A percentile compares a stretch with the other conserved stretches of the same genome.
Conservation (phyloP, 2,797 vertebrate genomes). For the Cichlasoma orientale region DNA sequence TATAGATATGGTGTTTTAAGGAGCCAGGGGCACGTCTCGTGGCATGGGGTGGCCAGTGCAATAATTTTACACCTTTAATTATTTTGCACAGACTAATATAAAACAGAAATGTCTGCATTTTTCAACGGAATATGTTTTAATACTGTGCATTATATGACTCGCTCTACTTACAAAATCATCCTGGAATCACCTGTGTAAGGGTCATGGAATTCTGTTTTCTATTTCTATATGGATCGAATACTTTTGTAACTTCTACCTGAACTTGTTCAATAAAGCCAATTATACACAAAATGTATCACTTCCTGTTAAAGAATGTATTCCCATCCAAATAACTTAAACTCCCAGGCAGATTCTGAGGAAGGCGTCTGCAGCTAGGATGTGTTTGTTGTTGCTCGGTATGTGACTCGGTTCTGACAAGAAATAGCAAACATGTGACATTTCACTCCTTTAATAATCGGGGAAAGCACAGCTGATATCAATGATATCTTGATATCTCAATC, state of each 20-base stretch:
- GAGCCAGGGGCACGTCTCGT: background rate
- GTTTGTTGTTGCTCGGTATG: fast-evolving
- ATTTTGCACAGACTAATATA: background rate
- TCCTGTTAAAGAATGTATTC: background rate
- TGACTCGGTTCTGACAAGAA: too few species aligned
- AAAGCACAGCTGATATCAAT: too few species aligned
- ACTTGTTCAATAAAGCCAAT: constrained; percentile 60
- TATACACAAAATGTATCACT: background rate
- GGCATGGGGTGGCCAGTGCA: background rate
- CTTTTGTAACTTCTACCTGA: constrained; percentile 39
- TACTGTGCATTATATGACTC: background rate
- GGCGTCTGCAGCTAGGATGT: background rate
- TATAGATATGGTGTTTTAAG: background rate
- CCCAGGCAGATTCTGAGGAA: too few species aligned
- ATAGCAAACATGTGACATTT: too few species aligned
- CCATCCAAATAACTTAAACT: too few species aligned
- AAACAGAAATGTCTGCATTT: background rate
- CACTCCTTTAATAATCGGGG: too few species aligned
- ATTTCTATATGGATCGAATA: constrained; percentile 26
- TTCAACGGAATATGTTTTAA: background rate
- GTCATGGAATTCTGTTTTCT: background rate
- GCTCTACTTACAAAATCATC: background rate
- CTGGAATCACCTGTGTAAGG: background rate
- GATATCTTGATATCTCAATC: background rate
- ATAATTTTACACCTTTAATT: background rate